Conservation (phyloP, 2,888 invertebrate species). For the Caenorhabditis sp. region DNA sequence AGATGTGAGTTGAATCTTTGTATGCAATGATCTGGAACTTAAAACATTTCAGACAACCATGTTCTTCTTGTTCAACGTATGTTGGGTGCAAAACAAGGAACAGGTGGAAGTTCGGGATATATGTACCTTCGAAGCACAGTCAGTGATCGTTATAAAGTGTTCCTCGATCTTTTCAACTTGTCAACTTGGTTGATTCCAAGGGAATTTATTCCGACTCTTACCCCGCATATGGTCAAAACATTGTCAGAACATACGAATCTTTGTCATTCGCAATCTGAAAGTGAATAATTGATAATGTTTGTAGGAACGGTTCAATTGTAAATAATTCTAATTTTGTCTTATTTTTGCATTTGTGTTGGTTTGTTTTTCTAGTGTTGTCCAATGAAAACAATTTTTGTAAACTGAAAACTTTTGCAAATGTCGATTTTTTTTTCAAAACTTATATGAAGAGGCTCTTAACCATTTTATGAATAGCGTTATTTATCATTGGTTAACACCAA, state of each 20-base stretch:
- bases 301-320: no score
- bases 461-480: no score
- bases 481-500: no score
- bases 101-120: constrained; percentile 97
- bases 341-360: no score
- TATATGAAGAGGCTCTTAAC: no score
- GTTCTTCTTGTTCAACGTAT: constrained; percentile 97
- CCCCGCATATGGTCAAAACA: constrained; percentile 78
- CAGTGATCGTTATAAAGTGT: constrained; percentile 98
- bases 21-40: no score
- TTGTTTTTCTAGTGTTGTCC: no score
- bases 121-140: constrained; percentile 94
- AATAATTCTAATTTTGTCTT: no score
- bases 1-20: constrained; percentile 84
- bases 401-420: no score
- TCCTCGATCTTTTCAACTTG: constrained; percentile 93
- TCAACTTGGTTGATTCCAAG: constrained; percentile 95
- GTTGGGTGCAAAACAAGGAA: constrained; percentile 96
- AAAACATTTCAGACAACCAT: constrained; percentile 85
- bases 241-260: constrained; percentile 65
- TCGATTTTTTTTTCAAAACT: no score
- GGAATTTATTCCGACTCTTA: constrained; percentile 86
- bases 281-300: neutral
- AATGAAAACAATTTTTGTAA: no score
- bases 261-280: constrained; percentile 26